Conservation (phyloP, 2,797 vertebrate genomes). For the Pachyuromys duprasi region DNA sequence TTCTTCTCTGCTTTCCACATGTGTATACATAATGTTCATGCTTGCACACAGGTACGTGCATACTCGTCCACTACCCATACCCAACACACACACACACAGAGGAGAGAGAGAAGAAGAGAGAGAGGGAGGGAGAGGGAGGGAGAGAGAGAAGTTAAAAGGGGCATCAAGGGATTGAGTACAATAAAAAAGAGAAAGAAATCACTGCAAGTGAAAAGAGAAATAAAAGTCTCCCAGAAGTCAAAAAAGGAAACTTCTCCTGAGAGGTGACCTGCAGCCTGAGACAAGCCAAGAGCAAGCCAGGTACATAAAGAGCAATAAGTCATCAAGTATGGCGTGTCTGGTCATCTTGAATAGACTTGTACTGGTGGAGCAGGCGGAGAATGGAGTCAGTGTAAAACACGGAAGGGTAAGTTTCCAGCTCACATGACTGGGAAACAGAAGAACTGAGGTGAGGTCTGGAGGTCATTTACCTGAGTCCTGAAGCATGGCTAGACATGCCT, state of each 20-base stretch:
- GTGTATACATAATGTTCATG: not conserved
- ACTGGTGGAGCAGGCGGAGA: not conserved
- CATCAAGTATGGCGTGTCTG: not conserved
- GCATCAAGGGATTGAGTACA: not conserved
- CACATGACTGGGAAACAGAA: fast-evolving
- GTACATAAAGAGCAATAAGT: fast-evolving
- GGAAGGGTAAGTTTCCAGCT: fast-evolving
- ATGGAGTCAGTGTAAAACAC: not conserved
- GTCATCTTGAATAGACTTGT: fast-evolving
- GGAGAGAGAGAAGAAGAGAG: too few relatives aligned
- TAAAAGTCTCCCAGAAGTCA: not conserved
- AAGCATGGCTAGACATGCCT: fast-evolving
- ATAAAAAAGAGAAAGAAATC: not conserved
- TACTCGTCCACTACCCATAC: not conserved
- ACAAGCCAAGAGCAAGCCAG: not conserved
- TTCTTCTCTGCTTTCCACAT: not conserved
- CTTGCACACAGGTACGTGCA: not conserved
- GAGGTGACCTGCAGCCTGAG: not conserved
- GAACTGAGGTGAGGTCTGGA: not conserved
- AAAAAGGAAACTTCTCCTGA: not conserved
- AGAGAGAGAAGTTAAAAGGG: not conserved
- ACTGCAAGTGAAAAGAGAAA: not conserved
- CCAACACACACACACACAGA: not conserved
- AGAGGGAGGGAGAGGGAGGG: too few relatives aligned
- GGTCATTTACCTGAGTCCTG: not conserved